Evolutionary conservation across 2,888 invertebrate genomes (phyloP), one percentile per base, ranked within the genome.

Genomic region (Aleiodes leptofemur): DNA sequence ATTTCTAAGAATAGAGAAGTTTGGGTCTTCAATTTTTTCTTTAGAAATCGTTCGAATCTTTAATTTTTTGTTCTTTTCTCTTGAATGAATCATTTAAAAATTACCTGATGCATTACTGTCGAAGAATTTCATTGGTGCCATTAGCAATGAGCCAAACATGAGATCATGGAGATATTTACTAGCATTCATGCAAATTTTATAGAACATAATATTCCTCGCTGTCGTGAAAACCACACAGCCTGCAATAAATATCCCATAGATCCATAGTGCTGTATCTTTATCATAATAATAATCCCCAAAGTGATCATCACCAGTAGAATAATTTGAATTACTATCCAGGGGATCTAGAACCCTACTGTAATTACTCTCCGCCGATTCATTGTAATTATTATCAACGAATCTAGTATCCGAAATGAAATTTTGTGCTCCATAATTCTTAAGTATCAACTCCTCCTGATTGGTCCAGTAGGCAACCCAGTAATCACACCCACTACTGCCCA

Each of bases 41-140:
- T 0, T 7, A 43, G 0, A 43, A 43, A 2, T 23, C 7, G 8
- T 43, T 11, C 7, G 3, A 9, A 57, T 23, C 23, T 23, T 23
- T 2, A 23, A 23, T 23, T 23, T 23, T 23, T 2, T 23, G 23
- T 23, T 1, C 23, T 2, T 38, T 34, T 3, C 5, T 38, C 8
- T 7, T 7, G 8, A 38, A 7, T 38, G 23, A 23, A 38, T 34
- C 6, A 34, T 34, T 6, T 4, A 53, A 48, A 82, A 80, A 90
- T 91, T 88, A 94, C 95, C 95, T 13, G 95, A 94, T 0, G 96
- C 95, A 88, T 96, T 96, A 6, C 93, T 94, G 86, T 96, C 95
- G 88, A 97, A 97, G 90, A 97, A 97, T 31, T 93, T 90, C 92
- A 96, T 94, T 0, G 95, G 94, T 0, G 95, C 94, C 78, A 94